Evolutionary conservation across 2,888 invertebrate species (phyloP), one percentile per base, ranked within the genome.

Genomic region (Melangyna quadrimaculata): DNA sequence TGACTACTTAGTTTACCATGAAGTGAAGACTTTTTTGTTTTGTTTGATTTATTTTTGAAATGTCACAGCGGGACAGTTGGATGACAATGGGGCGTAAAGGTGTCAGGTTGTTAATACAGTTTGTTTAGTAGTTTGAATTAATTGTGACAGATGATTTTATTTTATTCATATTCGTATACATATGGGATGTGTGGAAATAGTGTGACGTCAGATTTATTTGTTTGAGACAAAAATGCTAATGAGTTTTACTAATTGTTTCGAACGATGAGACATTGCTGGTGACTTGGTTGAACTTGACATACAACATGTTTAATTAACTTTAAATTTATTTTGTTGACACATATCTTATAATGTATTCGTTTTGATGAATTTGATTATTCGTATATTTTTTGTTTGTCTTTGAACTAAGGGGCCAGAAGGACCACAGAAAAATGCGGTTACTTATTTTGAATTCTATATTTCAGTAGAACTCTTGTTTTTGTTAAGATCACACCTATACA

Each of bases 11-110:
- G 51, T 77, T 70, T 27, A 22, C 22, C 3, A 8, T 32, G 35
- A 51, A 19, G 40, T 77, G 10, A 53, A 63, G 70, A 24, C 2
- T 63, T 45, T 55, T 29, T 10, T 59, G 61, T 55, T 29, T 10
- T 59, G 61, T 75, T 71, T 78, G 70, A 71, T 78, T 70, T 63
- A 61, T 78, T 43, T 78, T 78, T 37, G 14, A 27, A 61, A 40
- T 70, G 61, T 59, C 40, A 12, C 40, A 77, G 32, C 6, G 69
- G 43, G 61, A 61, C 61, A 61, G 37, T 77, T 69, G 35, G 59
- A 48, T 59, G 57, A 77, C 69, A 70, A 77, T 69, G 69, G 17
- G 24, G 45, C 59, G 45, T 59, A 51, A 14, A 77, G 69, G 77
- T 77, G 59, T 51, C 67, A 51, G 14, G 17, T 51, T 67, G 48